Evolutionary conservation across 1,140 invertebrate genomes (phyloP).

Genomic region (Bombus balteatus): DNA sequence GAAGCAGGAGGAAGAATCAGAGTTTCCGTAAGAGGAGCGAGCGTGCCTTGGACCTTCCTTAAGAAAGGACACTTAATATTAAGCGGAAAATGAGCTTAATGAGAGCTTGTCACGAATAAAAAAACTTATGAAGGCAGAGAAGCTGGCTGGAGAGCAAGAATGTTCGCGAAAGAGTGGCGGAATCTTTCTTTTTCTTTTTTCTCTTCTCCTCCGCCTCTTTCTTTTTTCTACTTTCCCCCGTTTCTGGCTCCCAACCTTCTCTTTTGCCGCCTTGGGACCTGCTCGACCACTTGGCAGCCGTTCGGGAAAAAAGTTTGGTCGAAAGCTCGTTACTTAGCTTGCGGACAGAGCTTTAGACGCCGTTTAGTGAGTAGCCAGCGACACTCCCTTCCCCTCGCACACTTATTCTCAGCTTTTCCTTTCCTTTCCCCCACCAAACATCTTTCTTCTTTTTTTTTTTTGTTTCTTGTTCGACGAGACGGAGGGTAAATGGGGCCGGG

Average conservation of each 20-base stretch:
- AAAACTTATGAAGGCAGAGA: conserved; percentile 62
- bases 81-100: conserved; percentile 75
- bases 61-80: conserved; percentile 68
- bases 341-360: conserved; percentile 72
- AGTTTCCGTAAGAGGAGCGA: conserved; percentile 28
- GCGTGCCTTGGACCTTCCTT: conserved; percentile 22
- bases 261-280: conserved; percentile 46
- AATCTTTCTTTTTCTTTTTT: neutral
- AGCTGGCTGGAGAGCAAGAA: conserved; percentile 60
- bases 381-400: conserved; percentile 49
- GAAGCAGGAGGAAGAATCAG: conserved; percentile 24
- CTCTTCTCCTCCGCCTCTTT: neutral
- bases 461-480: conserved; percentile 30
- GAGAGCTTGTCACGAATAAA: conserved; percentile 66
- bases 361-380: conserved; percentile 64
- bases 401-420: conserved; percentile 43
- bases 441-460: neutral
- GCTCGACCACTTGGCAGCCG: conserved; percentile 72
- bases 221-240: conserved; percentile 42
- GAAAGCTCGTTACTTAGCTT: conserved; percentile 75
- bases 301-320: conserved; percentile 74
- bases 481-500: conserved; percentile 42
- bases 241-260: conserved; percentile 37
- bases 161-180: conserved; percentile 56
- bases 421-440: neutral